Evolutionary conservation across 2,797 vertebrate species (phyloP).

Genomic region (Steatocranus sp.): DNA sequence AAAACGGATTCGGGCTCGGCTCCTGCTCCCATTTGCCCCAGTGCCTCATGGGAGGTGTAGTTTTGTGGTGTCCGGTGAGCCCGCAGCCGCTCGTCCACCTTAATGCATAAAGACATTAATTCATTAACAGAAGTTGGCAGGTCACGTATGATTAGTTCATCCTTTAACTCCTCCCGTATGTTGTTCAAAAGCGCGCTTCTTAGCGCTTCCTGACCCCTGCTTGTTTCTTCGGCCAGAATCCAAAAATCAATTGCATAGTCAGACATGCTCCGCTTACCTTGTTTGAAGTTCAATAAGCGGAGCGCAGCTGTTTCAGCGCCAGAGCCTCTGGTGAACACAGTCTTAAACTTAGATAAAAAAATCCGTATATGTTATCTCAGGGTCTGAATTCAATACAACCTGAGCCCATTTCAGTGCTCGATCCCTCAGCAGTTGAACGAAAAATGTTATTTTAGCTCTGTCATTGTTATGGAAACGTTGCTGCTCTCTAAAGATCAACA

Average conservation of each 20-base stretch:
- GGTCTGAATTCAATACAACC: background rate
- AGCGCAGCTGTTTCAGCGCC: background rate
- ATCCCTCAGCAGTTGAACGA: background rate
- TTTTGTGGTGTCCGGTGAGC: accelerated
- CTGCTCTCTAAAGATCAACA: background rate
- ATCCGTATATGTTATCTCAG: too few relatives aligned
- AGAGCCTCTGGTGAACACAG: background rate
- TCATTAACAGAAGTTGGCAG: background rate
- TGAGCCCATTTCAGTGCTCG: background rate
- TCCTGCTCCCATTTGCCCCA: background rate
- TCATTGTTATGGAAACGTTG: background rate
- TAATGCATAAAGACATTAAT: background rate
- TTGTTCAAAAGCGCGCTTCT: background rate
- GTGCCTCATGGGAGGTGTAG: background rate
- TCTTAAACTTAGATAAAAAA: background rate
- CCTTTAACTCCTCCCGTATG: background rate
- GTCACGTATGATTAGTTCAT: background rate
- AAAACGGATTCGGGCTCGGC: background rate
- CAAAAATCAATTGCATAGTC: background rate
- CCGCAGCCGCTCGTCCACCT: background rate
- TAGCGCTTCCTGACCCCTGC: background rate
- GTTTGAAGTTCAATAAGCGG: background rate
- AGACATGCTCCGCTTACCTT: background rate
- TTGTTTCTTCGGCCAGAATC: background rate
- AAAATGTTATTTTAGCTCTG: accelerated